Evolutionary conservation across 1,140 invertebrate species (phyloP).

Genomic region (Hestina assimilis): DNA sequence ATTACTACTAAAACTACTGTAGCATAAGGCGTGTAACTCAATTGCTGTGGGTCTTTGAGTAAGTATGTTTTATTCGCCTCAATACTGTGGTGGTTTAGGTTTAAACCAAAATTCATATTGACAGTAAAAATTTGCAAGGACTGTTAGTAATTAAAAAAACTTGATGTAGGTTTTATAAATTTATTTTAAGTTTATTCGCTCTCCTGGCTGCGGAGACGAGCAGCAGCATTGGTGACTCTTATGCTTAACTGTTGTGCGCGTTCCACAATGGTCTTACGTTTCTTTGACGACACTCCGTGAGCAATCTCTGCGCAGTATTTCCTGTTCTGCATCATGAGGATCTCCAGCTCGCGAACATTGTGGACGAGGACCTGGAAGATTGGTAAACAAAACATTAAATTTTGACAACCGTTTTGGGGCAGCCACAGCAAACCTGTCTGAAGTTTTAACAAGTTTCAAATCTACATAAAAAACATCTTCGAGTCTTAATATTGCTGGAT

Average conservation of each 20-base stretch:
- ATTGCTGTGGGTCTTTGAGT: no score
- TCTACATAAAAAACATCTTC: no score
- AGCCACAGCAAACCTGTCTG: no score
- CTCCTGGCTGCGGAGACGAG: slow-evolving; percentile 97
- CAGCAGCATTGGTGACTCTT: slow-evolving; percentile 96
- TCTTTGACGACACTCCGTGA: slow-evolving; percentile 97
- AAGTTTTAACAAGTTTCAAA: no score
- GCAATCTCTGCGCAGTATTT: slow-evolving; percentile 98
- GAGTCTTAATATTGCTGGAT: no score
- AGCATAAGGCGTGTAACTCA: no score
- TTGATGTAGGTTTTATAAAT: slow-evolving; percentile 36
- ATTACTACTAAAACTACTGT: no score
- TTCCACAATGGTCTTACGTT: slow-evolving; percentile 97
- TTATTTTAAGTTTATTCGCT: slow-evolving; percentile 89
- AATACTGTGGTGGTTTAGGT: no score
- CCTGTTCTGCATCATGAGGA: slow-evolving; percentile 99
- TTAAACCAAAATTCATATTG: no score
- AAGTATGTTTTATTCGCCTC: no score
- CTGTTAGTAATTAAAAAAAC: no score
- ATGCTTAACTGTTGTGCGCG: slow-evolving; percentile 97
- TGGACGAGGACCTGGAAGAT: slow-evolving; percentile 83
- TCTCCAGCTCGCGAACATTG: slow-evolving; percentile 91
- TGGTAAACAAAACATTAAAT: not conserved
- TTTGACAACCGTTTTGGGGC: not conserved
- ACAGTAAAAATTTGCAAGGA: no score